These are phyloP conservation scores for Drosophila buzzatii DNA, from an alignment of 2,888 invertebrate genomes.

Conservation along the genomic window DNA sequence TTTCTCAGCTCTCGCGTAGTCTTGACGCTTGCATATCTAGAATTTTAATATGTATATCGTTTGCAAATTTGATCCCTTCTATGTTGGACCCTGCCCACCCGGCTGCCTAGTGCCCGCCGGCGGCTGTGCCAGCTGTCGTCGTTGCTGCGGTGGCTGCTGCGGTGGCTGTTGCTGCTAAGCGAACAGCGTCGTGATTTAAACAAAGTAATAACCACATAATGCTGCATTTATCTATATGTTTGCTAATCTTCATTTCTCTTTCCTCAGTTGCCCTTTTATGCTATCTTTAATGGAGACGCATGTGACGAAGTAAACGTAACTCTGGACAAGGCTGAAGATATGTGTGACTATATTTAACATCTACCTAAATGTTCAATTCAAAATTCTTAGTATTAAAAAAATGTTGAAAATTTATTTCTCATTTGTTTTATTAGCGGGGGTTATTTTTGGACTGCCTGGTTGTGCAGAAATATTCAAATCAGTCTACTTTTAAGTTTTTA, in stretches of 20 bases:
- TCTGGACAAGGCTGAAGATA: constrained; percentile 8
- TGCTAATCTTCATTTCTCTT: background rate
- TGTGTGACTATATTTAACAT: constrained; percentile 15
- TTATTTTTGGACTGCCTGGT: too few relatives aligned
- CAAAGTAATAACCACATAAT: background rate
- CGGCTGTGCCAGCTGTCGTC: constrained; percentile 24
- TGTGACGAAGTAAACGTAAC: background rate
- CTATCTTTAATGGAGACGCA: background rate
- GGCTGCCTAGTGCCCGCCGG: constrained; percentile 45
- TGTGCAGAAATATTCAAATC: too few relatives aligned
- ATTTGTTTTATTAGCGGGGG: background rate
- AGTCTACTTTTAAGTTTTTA: too few relatives aligned
- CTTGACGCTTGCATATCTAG: too few relatives aligned
- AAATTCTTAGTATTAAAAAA: constrained; percentile 1
- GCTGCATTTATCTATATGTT: background rate
- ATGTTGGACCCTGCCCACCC: constrained; percentile 67
- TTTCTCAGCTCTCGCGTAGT: background rate
- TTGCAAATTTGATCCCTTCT: constrained; percentile 66
- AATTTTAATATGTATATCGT: constrained; percentile 46
- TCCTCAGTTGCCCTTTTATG: background rate
- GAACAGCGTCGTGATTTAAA: background rate
- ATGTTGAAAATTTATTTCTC: background rate
- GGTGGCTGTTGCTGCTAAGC: background rate
- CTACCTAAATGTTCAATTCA: background rate
- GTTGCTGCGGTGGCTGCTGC: constrained; percentile 31